Evolutionary conservation across 1,140 invertebrate species (phyloP).

Genomic region (Ectropis grisescens): DNA sequence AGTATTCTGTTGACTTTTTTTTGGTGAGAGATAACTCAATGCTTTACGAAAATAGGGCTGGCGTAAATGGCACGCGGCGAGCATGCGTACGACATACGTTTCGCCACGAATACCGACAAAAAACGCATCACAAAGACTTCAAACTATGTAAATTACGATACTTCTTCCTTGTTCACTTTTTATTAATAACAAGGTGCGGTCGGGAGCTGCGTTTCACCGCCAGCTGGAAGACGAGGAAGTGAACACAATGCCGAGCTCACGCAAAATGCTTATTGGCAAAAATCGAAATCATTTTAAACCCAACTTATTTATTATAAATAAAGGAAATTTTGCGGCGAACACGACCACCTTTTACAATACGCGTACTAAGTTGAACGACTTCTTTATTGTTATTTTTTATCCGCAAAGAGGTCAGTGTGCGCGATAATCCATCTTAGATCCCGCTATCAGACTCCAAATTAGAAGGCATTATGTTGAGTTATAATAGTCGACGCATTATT

Average conservation of each 20-base stretch:
- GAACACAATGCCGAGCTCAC: constrained; percentile 20
- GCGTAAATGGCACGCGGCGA: too few species aligned
- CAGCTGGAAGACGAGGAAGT: constrained; percentile 54
- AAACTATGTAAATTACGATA: constrained; percentile 34
- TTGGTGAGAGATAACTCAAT: too few species aligned
- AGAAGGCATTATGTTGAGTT: constrained; percentile 6
- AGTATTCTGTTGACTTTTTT: too few species aligned
- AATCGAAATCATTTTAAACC: constrained; percentile 23
- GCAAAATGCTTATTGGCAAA: constrained; percentile 43
- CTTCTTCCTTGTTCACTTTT: constrained; percentile 42
- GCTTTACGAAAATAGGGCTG: too few species aligned
- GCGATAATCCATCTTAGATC: constrained; percentile 10
- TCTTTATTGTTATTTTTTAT: constrained; percentile 39
- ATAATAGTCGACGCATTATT: constrained; percentile 6
- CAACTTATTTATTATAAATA: too few species aligned
- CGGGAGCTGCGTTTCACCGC: constrained; percentile 36
- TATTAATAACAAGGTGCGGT: constrained; percentile 40
- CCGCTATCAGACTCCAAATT: constrained; percentile 20
- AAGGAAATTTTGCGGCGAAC: too few species aligned
- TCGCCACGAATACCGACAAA: constrained; percentile 22
- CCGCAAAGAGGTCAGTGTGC: constrained; percentile 12
- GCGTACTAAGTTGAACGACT: constrained; percentile 33
- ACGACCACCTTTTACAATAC: constrained; percentile 16
- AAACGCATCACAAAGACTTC: constrained; percentile 32
- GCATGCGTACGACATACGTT: constrained; percentile 27